A percentile compares a stretch with the other conserved stretches of the same genome.
phyloP scores from a whole-genome alignment of 2,888 invertebrate genomes.

The Pseudococcus longispinus region DNA sequence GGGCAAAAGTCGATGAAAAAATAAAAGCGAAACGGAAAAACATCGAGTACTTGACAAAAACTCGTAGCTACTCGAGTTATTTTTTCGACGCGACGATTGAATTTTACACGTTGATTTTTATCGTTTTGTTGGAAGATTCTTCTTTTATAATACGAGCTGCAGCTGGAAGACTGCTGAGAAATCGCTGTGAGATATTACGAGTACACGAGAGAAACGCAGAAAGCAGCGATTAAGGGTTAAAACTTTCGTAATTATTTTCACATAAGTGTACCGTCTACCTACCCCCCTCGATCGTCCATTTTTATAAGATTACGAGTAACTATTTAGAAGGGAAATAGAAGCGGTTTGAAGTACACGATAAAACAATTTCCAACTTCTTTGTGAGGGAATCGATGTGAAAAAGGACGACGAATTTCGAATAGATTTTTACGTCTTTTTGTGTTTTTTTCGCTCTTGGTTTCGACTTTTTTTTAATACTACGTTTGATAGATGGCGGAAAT shows the following conservation, averaged over 20 bases:
- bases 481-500: neutral
- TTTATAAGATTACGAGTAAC: neutral
- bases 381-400: neutral
- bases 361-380: constrained; percentile 6
- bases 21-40: neutral
- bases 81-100: constrained; percentile 11
- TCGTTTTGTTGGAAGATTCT: neutral
- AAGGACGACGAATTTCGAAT: neutral
- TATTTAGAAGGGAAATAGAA: neutral
- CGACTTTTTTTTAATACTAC: neutral
- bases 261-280: neutral
- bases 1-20: neutral
- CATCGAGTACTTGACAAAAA: neutral
- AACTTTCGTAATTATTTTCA: constrained; percentile 6
- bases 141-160: neutral
- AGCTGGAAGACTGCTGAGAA: too few relatives aligned
- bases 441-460: neutral
- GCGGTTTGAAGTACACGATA: neutral
- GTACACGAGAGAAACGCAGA: neutral
- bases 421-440: neutral
- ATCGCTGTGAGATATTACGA: neutral
- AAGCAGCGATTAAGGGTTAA: neutral
- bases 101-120: neutral
- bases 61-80: neutral
- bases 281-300: neutral